A percentile compares a stretch with the other conserved stretches of the same genome.
Conservation (phyloP, 2,888 invertebrate species). For the Epinotia ramella region DNA sequence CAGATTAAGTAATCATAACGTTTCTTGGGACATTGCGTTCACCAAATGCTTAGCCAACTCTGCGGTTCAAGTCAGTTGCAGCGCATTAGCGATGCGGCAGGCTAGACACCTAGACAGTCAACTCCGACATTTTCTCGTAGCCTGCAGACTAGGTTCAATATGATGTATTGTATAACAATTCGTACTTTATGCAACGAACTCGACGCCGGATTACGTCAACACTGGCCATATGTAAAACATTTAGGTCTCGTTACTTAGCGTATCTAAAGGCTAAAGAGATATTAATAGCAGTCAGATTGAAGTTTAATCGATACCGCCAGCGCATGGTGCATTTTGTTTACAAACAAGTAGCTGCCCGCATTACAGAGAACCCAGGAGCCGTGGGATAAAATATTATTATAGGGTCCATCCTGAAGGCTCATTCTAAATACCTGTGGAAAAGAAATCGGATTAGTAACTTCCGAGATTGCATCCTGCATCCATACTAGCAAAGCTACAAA, state of each 20-base stretch:
- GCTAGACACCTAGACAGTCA: conserved; percentile 33
- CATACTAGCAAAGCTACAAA: no score
- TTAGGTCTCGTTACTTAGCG: conserved; percentile 31
- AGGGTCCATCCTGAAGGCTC: no score
- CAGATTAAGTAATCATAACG: conserved; percentile 8
- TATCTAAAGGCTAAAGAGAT: conserved; percentile 46
- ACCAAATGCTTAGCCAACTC: conserved; percentile 55
- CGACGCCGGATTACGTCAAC: conserved; percentile 56
- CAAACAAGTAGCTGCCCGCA: not conserved
- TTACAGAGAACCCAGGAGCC: no score
- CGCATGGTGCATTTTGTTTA: not conserved
- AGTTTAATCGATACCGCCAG: not conserved
- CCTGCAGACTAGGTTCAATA: conserved; percentile 48
- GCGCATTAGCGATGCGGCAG: conserved; percentile 33
- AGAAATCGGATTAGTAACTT: no score
- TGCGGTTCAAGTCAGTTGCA: conserved; percentile 53
- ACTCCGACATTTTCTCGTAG: conserved; percentile 43
- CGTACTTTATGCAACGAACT: conserved; percentile 55
- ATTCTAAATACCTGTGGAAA: no score
- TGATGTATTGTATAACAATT: conserved; percentile 60
- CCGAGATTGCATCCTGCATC: no score
- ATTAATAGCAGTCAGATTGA: conserved; percentile 29
- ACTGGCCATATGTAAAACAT: conserved; percentile 44
- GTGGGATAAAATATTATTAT: no score
- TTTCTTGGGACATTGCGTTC: conserved; percentile 14